Base-by-base conservation (phyloP, 2,888 invertebrate species). In the Didymodactylos carnosus region DNA sequence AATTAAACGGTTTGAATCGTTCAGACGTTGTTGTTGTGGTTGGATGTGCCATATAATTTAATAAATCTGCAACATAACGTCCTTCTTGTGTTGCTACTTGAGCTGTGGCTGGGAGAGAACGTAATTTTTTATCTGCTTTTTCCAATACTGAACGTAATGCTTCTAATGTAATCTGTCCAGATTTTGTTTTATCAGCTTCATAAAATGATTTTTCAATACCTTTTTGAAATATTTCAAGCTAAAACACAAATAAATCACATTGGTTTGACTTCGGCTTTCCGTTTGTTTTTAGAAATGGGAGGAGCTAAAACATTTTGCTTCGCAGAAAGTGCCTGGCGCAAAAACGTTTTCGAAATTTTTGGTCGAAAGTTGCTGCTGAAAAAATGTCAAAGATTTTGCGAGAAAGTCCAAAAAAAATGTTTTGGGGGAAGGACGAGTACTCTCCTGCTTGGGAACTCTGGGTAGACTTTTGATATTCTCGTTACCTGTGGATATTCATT, bases 1-100 rank as follows among this genome's bases (percentile, higher is more conserved):
- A 82, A 40, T 77, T 75, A 77, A 82, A 83, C 13, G 79, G 78
- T 39, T 79, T 77, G 1, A 72, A n/a, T 7, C 73, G 35, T 62
- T 62, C 8, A 35, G 29, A 8, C 29, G 19, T 35, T 35, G 29
- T 14, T 41, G 1, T 39, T 25, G 69, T 13, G 76, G 73, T 25
- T 73, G 72, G 10, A 72, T 69, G 62, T 77, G 77, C 14, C 72
- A 72, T 6, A 25, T 51, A 39, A 69, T 80, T 80, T 53, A 84
- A 77, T 35, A 77, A 77, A 23, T 78, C 77, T 6, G 82, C 81
- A 40, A 84, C 71, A 75, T 81, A 84, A 39, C 80, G 78, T 1
- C 84, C 84, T 77, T 84, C 78, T 76, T 81, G 79, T 75, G 84
- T 83, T n/a, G 84, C 84, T 16, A 84, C 83, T 62, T 62, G 62